Evolutionary conservation across 2,888 invertebrate genomes (phyloP).

Genomic region (Adelognathus sp.): DNA sequence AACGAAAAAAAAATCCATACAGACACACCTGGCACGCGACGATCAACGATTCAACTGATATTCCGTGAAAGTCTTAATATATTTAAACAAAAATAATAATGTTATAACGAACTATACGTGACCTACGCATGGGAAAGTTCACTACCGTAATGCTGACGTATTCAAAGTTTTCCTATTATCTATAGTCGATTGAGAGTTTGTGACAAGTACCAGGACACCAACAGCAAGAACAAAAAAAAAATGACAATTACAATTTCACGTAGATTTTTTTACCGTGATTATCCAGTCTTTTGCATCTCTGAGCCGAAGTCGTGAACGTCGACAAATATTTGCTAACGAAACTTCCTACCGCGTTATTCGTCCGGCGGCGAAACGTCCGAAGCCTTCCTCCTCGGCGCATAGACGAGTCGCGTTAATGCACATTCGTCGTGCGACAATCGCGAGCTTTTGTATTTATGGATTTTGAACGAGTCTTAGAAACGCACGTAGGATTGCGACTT

Average conservation of each 20-base stretch:
- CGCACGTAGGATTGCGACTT: background rate
- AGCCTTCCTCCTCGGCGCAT: background rate
- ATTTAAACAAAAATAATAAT: conserved; percentile 52
- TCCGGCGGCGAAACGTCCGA: conserved; percentile 14
- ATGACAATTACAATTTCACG: conserved; percentile 50
- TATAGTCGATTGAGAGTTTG: conserved; percentile 61
- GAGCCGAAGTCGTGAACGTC: conserved; percentile 50
- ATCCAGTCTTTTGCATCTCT: conserved; percentile 50
- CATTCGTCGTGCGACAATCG: background rate
- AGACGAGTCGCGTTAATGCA: background rate
- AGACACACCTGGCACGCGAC: conserved; percentile 29
- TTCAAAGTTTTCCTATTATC: conserved; percentile 67
- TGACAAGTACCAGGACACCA: conserved; percentile 57
- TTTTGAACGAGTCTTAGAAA: background rate
- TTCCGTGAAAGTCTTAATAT: conserved; percentile 65
- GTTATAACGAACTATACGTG: conserved; percentile 48
- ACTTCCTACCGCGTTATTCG: conserved; percentile 36
- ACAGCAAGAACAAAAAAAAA: background rate
- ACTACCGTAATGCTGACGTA: conserved; percentile 49
- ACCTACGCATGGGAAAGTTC: conserved; percentile 56
- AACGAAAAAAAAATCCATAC: background rate
- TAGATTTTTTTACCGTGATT: conserved; percentile 66
- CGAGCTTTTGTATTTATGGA: background rate
- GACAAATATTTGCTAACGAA: conserved; percentile 40
- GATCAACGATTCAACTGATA: conserved; percentile 50